Percentiles rank a stretch among this genome's conserved stretches.
Evolutionary conservation across 2,888 invertebrate species (phyloP).

Genomic region (Eulithis prunata): DNA sequence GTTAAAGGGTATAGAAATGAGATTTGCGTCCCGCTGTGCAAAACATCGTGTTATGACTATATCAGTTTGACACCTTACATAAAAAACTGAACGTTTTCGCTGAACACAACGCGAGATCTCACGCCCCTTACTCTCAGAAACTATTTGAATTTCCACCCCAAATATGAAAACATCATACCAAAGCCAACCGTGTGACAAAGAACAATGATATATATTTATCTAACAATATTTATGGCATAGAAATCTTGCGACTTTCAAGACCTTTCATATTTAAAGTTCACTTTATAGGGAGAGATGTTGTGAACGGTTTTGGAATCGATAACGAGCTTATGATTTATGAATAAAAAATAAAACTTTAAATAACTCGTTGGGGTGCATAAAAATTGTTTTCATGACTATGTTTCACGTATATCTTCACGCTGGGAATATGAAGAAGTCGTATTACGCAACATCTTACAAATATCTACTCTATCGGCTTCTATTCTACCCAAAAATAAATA

Average conservation of each 20-base stretch:
- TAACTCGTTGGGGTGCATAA: conserved; percentile 29
- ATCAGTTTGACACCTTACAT: conserved; percentile 57
- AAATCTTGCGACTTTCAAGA: conserved; percentile 66
- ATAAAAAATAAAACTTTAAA: conserved; percentile 38
- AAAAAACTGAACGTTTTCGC: conserved; percentile 53
- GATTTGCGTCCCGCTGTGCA: conserved; percentile 39
- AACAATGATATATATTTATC: conserved; percentile 82
- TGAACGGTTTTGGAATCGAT: conserved; percentile 60
- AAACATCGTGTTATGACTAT: conserved; percentile 55
- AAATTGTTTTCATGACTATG: conserved; percentile 15
- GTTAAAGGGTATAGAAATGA: conserved; percentile 35
- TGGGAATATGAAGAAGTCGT: conserved; percentile 2
- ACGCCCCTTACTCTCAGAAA: conserved; percentile 53
- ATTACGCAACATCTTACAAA: too few species aligned
- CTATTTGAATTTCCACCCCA: conserved; percentile 68
- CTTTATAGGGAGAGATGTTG: conserved; percentile 61
- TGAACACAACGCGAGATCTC: conserved; percentile 48
- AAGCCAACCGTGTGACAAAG: conserved; percentile 64
- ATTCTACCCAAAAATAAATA: too few species aligned
- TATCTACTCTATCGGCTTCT: too few species aligned
- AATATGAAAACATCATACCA: conserved; percentile 55
- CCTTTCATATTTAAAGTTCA: conserved; percentile 78
- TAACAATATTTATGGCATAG: conserved; percentile 77
- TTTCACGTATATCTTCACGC: conserved; percentile 2
- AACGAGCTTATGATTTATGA: conserved; percentile 45